Evolutionary conservation across 2,113 vertebrate species (phyloP).

Genomic region (Coregonus clupeaformis): DNA sequence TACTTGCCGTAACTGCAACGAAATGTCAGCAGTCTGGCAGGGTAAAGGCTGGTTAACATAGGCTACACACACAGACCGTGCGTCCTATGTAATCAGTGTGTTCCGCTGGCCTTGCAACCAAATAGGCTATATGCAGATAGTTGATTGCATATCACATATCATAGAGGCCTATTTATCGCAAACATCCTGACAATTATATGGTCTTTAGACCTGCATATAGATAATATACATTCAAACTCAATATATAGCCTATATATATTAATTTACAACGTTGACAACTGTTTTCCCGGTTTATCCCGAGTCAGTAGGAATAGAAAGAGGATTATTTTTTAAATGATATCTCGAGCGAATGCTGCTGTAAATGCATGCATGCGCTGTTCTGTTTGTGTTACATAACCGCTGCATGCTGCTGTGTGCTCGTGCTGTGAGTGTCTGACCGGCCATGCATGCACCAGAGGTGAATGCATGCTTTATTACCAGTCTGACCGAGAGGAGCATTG

Average conservation of each 20-base stretch:
- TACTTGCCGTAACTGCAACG: neutral
- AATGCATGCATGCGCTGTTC: conserved; percentile 22
- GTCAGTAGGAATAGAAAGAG: neutral
- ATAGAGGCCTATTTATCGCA: neutral
- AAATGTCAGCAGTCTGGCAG: neutral
- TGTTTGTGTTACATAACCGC: conserved; percentile 49
- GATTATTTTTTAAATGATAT: neutral
- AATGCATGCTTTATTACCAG: conserved; percentile 3
- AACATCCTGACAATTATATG: neutral
- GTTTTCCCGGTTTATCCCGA: neutral
- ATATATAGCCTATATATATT: neutral
- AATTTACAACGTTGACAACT: neutral
- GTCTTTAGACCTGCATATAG: neutral
- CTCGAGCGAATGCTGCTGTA: neutral
- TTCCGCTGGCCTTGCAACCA: neutral
- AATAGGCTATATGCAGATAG: neutral
- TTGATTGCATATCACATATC: neutral
- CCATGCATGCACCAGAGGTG: conserved; percentile 41
- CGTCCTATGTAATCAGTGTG: neutral
- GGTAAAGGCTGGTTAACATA: too few relatives aligned
- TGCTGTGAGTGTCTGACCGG: conserved; percentile 32
- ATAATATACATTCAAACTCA: too few relatives aligned
- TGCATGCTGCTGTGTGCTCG: conserved; percentile 16
- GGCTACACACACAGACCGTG: neutral
- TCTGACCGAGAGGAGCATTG: neutral